Percentiles rank a stretch among this genome's conserved stretches.
Conservation (phyloP, 1,140 invertebrate genomes). For the Halesus radiatus region DNA sequence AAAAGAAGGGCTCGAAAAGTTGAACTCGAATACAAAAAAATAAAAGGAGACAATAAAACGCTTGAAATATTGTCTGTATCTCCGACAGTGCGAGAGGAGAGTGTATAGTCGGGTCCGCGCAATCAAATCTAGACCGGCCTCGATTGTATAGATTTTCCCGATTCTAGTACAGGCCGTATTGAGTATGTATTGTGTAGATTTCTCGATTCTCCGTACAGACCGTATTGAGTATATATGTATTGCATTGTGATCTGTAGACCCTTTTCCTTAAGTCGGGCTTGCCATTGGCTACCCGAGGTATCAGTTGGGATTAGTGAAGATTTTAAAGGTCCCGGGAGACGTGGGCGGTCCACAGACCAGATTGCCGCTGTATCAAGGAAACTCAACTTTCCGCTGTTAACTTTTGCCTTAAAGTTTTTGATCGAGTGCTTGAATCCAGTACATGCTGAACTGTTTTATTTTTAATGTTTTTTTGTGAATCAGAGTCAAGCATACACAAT, state of each 20-base stretch:
- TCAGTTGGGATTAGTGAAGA: conserved; percentile 34
- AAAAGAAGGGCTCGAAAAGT: too few species aligned
- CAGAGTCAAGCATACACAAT: too few species aligned
- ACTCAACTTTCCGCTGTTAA: too few species aligned
- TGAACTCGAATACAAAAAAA: not conserved
- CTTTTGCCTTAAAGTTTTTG: too few species aligned
- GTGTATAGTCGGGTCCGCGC: not conserved
- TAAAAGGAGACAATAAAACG: conserved; percentile 12
- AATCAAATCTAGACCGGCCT: conserved; percentile 21
- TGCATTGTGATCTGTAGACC: conserved; percentile 16
- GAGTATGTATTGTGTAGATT: not conserved
- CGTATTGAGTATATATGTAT: conserved; percentile 8
- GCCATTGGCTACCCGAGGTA: conserved; percentile 21
- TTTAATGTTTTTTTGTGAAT: too few species aligned
- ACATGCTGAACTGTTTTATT: too few species aligned
- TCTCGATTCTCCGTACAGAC: not conserved
- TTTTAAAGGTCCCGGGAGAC: conserved; percentile 18
- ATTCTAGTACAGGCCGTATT: conserved; percentile 8
- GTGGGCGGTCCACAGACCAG: not conserved
- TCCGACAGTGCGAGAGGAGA: too few species aligned
- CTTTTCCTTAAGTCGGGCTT: conserved; percentile 16
- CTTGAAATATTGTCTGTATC: conserved; percentile 16
- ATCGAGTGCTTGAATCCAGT: too few species aligned
- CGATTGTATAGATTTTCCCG: conserved; percentile 22
- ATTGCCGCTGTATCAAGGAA: too few species aligned